Conservation (phyloP, 2,888 invertebrate species). For the Drosophila phalerata region DNA sequence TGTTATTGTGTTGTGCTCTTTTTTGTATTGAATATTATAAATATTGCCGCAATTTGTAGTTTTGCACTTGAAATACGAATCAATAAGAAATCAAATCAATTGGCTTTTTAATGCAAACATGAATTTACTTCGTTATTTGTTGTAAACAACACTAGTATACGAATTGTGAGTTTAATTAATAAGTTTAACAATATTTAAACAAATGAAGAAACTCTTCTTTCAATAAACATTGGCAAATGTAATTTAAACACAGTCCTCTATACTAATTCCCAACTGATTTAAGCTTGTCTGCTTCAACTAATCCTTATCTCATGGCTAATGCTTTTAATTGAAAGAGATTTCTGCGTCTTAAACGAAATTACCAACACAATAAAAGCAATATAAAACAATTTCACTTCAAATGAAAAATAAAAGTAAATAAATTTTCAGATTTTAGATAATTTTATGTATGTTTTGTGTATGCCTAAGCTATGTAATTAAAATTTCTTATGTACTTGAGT, state of each 20-base stretch:
- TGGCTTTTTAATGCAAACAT: neutral
- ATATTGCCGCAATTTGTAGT: conserved; percentile 2
- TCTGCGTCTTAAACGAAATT: neutral
- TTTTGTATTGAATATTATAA: neutral
- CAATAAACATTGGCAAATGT: neutral
- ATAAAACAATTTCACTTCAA: conserved; percentile 10
- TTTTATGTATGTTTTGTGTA: conserved; percentile 5
- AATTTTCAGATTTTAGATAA: conserved; percentile 25
- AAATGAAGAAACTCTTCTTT: neutral
- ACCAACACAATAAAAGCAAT: conserved; percentile 1
- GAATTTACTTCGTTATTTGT: neutral
- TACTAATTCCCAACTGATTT: conserved; percentile 5
- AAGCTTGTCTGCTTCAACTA: conserved; percentile 1
- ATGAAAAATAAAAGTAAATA: conserved; percentile 11
- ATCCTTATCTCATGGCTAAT: neutral
- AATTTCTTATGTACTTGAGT: neutral
- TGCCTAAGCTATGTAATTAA: conserved; percentile 25
- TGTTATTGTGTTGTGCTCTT: conserved; percentile 2
- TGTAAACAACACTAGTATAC: neutral
- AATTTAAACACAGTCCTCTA: neutral
- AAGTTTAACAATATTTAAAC: neutral
- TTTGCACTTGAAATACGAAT: neutral
- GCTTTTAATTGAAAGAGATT: conserved; percentile 3
- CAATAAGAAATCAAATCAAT: neutral
- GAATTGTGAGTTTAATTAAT: neutral